Conservation (phyloP, 1,140 invertebrate species). For the Bemisia tabaci region DNA sequence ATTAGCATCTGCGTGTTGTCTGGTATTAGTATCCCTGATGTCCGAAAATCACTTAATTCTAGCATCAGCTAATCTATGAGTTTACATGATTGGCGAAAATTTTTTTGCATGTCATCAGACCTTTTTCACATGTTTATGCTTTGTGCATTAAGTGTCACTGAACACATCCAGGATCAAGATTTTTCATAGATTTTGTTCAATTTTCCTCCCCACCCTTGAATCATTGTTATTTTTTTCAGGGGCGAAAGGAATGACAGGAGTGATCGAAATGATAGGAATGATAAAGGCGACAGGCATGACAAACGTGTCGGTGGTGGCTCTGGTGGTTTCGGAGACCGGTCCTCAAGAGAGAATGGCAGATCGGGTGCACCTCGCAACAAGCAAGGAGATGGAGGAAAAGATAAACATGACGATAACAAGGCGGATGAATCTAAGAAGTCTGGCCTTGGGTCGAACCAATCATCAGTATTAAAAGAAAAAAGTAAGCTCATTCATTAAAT, state of each 20-base stretch:
- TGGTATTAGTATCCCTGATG: too few relatives aligned
- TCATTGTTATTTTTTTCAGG: too few relatives aligned
- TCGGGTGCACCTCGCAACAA: not conserved
- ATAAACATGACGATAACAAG: not conserved
- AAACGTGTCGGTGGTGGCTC: not conserved
- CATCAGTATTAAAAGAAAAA: not conserved
- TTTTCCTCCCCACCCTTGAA: too few relatives aligned
- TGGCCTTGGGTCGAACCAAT: not conserved
- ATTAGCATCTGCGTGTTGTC: too few relatives aligned
- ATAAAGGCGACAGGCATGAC: not conserved
- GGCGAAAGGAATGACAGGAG: not conserved
- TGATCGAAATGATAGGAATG: not conserved
- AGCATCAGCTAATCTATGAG: too few relatives aligned
- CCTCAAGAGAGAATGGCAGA: not conserved
- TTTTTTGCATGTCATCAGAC: too few relatives aligned
- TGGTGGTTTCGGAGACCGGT: not conserved
- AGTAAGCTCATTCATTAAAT: not conserved
- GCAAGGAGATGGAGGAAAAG: not conserved
- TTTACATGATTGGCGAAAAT: too few relatives aligned
- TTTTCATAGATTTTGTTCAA: too few relatives aligned
- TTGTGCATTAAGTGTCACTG: too few relatives aligned
- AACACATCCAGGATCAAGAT: too few relatives aligned
- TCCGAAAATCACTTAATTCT: too few relatives aligned
- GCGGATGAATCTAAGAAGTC: not conserved
- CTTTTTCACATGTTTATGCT: too few relatives aligned